Evolutionary conservation across 2,888 invertebrate species (phyloP), one percentile per base, ranked within the genome.

Genomic region (Cremastobaeus sp.): DNA sequence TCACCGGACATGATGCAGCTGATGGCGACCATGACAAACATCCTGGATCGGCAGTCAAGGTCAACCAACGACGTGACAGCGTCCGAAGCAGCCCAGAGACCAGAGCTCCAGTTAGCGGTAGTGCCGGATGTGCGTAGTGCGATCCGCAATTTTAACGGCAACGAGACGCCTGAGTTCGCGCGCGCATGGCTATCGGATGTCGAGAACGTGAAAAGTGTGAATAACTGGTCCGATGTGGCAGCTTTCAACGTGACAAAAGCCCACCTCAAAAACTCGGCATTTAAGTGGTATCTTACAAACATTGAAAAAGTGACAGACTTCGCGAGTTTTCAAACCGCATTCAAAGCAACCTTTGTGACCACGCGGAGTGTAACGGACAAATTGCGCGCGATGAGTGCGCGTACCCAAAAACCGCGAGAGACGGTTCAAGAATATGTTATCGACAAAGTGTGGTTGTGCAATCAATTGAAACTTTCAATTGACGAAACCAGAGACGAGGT

Each of bases 81-180:
- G n/a, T n/a, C n/a, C n/a, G n/a, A n/a, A n/a, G n/a, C n/a, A n/a
- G n/a, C n/a, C n/a, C n/a, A n/a, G n/a, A n/a, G n/a, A n/a, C n/a
- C n/a, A n/a, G n/a, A n/a, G n/a, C 25, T 14, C 37, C 14, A n/a
- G n/a, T 20, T n/a, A 18, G 9, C 9, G 9, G n/a, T 4, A 17
- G n/a, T n/a, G n/a, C n/a, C n/a, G n/a, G n/a, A n/a, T n/a, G n/a
- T n/a, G n/a, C n/a, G n/a, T n/a, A n/a, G n/a, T n/a, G n/a, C n/a
- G n/a, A n/a, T 39, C 2, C 18, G 9, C 39, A 39, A 39, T 18
- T 72, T 72, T 34, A 14, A 15, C 14, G 60, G 65, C 21, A 66
- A 59, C 35, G 66, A 62, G 39, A 50, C 55, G 1, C 73, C 73
- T 1, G 73, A 73, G 18, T 41, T 47, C 9, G 66, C 52, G 12